Evolutionary conservation across 1,140 invertebrate genomes (phyloP).

Genomic region (Drosophila funebris): DNA sequence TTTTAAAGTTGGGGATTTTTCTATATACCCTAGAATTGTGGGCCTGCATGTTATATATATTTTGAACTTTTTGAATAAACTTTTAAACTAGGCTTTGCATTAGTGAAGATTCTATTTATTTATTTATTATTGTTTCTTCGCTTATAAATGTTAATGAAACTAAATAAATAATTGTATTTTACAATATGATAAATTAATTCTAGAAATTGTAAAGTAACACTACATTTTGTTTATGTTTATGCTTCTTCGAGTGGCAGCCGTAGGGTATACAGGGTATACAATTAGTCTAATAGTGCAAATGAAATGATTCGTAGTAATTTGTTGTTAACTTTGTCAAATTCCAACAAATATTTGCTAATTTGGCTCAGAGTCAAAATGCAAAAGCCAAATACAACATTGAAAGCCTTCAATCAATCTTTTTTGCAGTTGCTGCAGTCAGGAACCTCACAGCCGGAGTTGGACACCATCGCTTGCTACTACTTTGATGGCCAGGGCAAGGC

Average conservation of each 20-base stretch:
- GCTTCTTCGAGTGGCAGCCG: too few species aligned
- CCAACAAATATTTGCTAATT: conserved; percentile 45
- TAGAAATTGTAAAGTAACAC: too few species aligned
- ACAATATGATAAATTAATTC: too few species aligned
- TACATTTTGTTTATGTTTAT: too few species aligned
- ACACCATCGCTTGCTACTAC: conserved; percentile 96
- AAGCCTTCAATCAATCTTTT: background rate
- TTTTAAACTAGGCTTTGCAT: too few species aligned
- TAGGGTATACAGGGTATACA: background rate
- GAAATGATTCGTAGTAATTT: background rate
- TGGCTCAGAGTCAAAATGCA: background rate
- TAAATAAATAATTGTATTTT: too few species aligned
- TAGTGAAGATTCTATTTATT: too few species aligned
- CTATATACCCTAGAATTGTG: background rate
- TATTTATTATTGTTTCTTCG: too few species aligned
- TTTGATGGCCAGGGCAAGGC: conserved; percentile 98
- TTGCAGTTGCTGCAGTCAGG: conserved; percentile 90
- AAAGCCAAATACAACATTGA: background rate
- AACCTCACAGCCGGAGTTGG: conserved; percentile 91
- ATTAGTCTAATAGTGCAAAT: background rate
- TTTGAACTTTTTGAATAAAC: background rate
- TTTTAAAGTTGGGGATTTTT: background rate
- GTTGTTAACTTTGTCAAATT: conserved; percentile 7
- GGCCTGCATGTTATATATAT: background rate
- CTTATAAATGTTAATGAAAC: too few species aligned